phyloP scores from a whole-genome alignment of 1,140 invertebrate species.

The Zaprionus vittiger region DNA sequence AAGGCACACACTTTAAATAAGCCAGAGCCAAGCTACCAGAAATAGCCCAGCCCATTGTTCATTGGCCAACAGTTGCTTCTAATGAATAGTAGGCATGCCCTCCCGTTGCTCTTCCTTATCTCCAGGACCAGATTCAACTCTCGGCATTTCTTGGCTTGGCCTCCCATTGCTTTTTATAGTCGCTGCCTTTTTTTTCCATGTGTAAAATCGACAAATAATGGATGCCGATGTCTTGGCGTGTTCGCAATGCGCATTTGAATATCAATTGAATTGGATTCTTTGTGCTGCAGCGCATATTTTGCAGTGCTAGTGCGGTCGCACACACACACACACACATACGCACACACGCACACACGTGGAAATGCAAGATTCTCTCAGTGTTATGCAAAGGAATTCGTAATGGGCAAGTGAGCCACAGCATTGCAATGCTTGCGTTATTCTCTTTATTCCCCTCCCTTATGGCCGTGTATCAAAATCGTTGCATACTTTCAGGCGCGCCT shows the following conservation, averaged over 20 bases:
- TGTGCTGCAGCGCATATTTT: conserved; percentile 73
- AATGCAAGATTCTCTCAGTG: conserved; percentile 64
- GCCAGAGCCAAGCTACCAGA: conserved; percentile 45
- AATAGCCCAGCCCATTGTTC: conserved; percentile 55
- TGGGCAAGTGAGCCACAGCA: conserved; percentile 47
- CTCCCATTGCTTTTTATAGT: conserved; percentile 25
- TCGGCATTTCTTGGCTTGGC: conserved; percentile 18
- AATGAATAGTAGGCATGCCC: conserved; percentile 54
- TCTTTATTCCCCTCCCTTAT: not conserved
- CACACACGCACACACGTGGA: not conserved
- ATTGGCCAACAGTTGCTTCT: conserved; percentile 60
- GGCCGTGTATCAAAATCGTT: conserved; percentile 49
- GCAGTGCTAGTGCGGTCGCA: conserved; percentile 57
- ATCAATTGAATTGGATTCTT: conserved; percentile 83
- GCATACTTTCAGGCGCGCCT: conserved; percentile 50
- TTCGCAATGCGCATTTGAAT: conserved; percentile 79
- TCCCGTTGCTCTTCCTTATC: not conserved
- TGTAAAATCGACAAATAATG: conserved; percentile 74
- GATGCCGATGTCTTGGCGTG: conserved; percentile 48
- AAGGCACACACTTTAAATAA: conserved; percentile 39
- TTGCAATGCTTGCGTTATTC: not conserved
- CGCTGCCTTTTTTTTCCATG: conserved; percentile 49
- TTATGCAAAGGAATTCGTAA: conserved; percentile 76
- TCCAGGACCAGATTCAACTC: not conserved
- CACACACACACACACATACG: not conserved